Conservation (phyloP, 2,888 invertebrate species). For the Tipula confusa region DNA sequence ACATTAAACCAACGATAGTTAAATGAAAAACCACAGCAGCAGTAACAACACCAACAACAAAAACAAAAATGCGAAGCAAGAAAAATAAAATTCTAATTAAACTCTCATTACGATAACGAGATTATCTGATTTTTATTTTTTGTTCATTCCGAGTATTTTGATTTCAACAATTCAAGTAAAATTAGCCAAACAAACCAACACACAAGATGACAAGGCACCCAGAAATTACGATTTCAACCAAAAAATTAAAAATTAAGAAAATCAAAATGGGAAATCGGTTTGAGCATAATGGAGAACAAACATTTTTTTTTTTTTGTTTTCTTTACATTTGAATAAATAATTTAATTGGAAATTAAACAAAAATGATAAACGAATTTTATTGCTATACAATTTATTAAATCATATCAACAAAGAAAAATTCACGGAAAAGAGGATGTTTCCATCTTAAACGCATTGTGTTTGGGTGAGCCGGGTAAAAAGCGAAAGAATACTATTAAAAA, state of each 20-base stretch:
- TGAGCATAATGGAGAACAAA: neutral
- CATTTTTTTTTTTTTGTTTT: neutral
- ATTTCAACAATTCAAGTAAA: neutral
- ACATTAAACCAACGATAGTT: neutral
- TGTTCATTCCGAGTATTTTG: neutral
- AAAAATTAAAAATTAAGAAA: constrained; percentile 17
- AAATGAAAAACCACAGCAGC: neutral
- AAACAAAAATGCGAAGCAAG: neutral
- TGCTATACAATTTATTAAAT: neutral
- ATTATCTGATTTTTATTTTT: neutral
- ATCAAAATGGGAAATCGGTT: constrained; percentile 9
- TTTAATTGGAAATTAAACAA: neutral
- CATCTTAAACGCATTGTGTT: no score
- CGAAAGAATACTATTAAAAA: no score
- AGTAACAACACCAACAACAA: neutral
- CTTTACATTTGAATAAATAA: neutral
- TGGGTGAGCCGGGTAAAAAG: no score
- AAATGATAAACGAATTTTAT: neutral
- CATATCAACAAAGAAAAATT: no score
- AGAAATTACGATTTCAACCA: constrained; percentile 12
- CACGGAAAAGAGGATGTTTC: no score
- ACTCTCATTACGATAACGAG: constrained; percentile 29
- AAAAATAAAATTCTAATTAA: constrained; percentile 21
- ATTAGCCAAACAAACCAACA: neutral
- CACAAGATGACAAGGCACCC: neutral